phyloP scores from a whole-genome alignment of 2,888 invertebrate genomes.

The Lysandra bellargus region DNA sequence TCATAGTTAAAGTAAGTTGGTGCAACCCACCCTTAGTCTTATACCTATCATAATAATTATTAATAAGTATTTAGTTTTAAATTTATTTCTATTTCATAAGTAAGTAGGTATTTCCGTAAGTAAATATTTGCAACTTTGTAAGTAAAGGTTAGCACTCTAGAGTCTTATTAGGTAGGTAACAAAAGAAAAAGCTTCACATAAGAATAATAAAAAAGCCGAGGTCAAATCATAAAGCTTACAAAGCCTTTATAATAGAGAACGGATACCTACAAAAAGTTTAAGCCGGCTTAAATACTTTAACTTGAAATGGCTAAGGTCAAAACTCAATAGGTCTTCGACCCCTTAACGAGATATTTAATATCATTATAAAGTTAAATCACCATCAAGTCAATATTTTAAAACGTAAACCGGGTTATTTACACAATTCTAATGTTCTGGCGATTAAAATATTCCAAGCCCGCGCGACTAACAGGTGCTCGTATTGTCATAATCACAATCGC shows the following conservation, averaged over 20 bases:
- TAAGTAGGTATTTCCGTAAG: too few species aligned
- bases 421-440: neutral
- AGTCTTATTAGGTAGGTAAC: too few species aligned
- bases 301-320: conserved; percentile 13
- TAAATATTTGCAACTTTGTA: too few species aligned
- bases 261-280: conserved; percentile 8
- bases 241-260: neutral
- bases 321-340: conserved; percentile 22
- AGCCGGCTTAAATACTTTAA: conserved; percentile 17
- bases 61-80: too few species aligned
- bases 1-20: too few species aligned
- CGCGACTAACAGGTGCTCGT: neutral
- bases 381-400: neutral
- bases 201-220: neutral
- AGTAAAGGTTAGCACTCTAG: too few species aligned
- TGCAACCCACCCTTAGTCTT: too few species aligned
- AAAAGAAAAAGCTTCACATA: neutral
- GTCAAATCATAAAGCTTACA: conserved; percentile 5
- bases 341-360: neutral
- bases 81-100: too few species aligned
- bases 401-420: neutral
- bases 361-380: conserved; percentile 7
- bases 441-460: neutral
- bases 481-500: conserved; percentile 23
- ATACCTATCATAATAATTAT: too few species aligned